Evolutionary conservation across 2,113 vertebrate species (phyloP), one percentile per base, ranked within the genome.

Genomic region (Piprites chloris): DNA sequence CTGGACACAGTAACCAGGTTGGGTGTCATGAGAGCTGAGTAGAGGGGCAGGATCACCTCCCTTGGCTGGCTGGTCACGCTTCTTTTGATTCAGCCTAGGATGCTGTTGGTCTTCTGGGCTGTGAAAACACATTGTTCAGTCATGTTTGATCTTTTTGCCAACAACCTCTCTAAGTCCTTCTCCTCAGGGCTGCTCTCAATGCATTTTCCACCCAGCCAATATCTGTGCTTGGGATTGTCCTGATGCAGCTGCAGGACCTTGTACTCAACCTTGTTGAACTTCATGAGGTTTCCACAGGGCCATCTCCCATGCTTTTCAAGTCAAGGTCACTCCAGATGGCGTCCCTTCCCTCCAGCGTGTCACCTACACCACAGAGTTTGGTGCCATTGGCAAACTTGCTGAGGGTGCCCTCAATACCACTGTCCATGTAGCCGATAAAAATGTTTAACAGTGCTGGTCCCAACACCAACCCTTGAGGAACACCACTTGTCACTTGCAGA

Each of bases 211-310:
- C 4, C 4, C 12, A 41, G 24, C 9, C 18, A 17, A 3, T 21
- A 46, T 65, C 35, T 77, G 33, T 41, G 14, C 26, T 46, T 59
- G 21, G 18, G 24, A 59, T 58, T 59, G 30, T 58, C n/a, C 23
- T 4, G 4, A 28, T 4, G 4, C 41, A 26, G 13, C 11, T 30
- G 12, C 35, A 49, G 27, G 22, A 56, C 35, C 18, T n/a, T 22
- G 14, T 28, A 76, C 16, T 44, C 49, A 55, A 14, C 33, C 50
- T 47, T 27, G 46, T 12, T 27, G 50, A 77, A 28, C 4, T 59
- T 72, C 21, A 17, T 0, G 0, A n/a, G 30, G 5, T 33, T 87
- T 1, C 0, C 35, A 47, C 6, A 28, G 18, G 9, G 4, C n/a
- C 6, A 2, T 18, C 6, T 33, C 46, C 42, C 52, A 47, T 27